Percentiles rank a stretch among this genome's conserved stretches.
Conservation (phyloP, 2,888 invertebrate species). For the Hypomecis atomaria region DNA sequence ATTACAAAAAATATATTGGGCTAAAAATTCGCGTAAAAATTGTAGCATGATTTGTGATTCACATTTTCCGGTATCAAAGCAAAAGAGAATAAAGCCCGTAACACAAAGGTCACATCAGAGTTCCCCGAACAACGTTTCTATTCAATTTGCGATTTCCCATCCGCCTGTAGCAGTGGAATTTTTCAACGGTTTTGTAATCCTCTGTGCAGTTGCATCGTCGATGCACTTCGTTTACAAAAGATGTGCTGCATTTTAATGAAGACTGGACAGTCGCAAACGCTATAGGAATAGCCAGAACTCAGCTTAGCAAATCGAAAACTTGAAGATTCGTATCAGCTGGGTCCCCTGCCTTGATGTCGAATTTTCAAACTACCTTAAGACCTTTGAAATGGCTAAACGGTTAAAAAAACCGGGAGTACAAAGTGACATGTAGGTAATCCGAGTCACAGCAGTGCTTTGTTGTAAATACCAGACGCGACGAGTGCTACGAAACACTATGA, state of each 20-base stretch:
- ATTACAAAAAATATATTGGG: constrained; percentile 1
- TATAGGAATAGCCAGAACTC: not conserved
- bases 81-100: constrained; percentile 53
- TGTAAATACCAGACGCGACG: too few species aligned
- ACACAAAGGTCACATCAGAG: constrained; percentile 58
- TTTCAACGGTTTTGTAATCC: constrained; percentile 72
- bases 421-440: too few species aligned
- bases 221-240: constrained; percentile 27
- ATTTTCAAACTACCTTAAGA: too few species aligned
- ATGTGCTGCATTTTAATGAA: constrained; percentile 16
- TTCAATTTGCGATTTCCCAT: constrained; percentile 66
- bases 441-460: too few species aligned
- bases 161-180: constrained; percentile 61
- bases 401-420: too few species aligned
- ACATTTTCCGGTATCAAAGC: constrained; percentile 42
- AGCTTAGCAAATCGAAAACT: too few species aligned
- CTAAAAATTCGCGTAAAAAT: constrained; percentile 2
- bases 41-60: constrained; percentile 13
- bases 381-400: too few species aligned
- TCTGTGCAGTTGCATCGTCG: constrained; percentile 50
- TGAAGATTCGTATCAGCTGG: too few species aligned
- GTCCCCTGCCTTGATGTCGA: too few species aligned
- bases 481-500: too few species aligned
- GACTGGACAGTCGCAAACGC: not conserved
- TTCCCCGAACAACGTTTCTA: constrained; percentile 61